Evolutionary conservation across 2,888 invertebrate species (phyloP), one percentile per base, ranked within the genome.

Genomic region (Diloba caeruleocephala): DNA sequence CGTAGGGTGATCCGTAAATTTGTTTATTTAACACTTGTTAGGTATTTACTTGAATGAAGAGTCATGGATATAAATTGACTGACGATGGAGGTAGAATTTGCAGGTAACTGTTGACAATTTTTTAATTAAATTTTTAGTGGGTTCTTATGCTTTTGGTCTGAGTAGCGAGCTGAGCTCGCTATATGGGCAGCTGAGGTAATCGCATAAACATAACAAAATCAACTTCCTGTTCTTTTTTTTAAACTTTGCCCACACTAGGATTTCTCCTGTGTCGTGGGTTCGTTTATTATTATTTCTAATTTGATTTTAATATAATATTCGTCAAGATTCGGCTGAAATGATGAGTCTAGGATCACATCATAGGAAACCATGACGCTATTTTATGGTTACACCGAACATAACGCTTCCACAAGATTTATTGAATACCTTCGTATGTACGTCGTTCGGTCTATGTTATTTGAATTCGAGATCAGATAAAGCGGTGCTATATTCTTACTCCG

Each of bases 321-420:
- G n/a, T n/a, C n/a, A n/a, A n/a, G n/a, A n/a, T n/a, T n/a, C n/a
- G n/a, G n/a, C n/a, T n/a, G n/a, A n/a, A n/a, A n/a, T n/a, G n/a
- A n/a, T n/a, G n/a, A n/a, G n/a, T n/a, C n/a, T n/a, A n/a, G n/a
- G n/a, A n/a, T n/a, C n/a, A n/a, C n/a, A n/a, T n/a, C n/a, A 7
- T 15, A 46, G 52, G 73, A 64, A 71, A 69, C 71, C 72, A 74
- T 74, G 67, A 73, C 61, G 71, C 63, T 73, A 69, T 73, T 81
- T 78, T 74, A 81, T 76, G 66, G 71, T 68, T 50, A 66, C 65
- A 71, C 71, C 80, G 71, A 74, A 72, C 71, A 74, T 76, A 75
- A 71, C 58, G 32, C 15, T 42, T 45, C 21, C 49, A 39, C 50
- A 37, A 75, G 70, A 76, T 79, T 80, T 81, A 79, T 77, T 67